Conservation (phyloP, 2,797 vertebrate genomes). For the Bradypodion pumilum region DNA sequence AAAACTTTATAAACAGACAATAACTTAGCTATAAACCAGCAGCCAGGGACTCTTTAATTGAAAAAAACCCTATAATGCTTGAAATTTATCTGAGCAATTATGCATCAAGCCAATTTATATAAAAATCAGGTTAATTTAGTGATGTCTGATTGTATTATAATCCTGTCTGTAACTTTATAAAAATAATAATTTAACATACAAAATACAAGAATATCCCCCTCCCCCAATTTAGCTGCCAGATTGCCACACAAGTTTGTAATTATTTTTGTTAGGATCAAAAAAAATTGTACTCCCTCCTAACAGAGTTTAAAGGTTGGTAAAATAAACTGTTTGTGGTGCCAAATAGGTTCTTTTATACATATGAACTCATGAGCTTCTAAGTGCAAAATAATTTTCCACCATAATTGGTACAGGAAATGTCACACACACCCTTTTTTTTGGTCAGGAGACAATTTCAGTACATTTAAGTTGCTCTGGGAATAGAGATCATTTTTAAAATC, state of each 20-base stretch:
- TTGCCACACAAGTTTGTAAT: conserved; percentile 21
- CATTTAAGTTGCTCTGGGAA: neutral
- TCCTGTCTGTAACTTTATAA: neutral
- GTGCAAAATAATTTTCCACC: neutral
- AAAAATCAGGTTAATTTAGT: neutral
- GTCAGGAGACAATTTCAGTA: neutral
- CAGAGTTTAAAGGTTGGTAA: conserved; percentile 13
- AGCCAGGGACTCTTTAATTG: no score
- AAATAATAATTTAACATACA: neutral
- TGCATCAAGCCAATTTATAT: neutral
- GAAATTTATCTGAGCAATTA: neutral
- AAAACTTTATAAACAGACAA: no score
- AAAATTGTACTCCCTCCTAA: conserved; percentile 12
- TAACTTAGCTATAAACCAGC: no score
- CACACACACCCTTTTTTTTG: neutral
- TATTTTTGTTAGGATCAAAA: conserved; percentile 30
- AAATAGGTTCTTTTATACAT: neutral
- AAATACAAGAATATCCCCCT: neutral
- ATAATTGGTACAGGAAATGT: neutral
- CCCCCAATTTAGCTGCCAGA: neutral
- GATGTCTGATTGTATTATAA: neutral
- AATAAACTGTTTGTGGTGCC: neutral
- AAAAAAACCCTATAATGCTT: neutral
- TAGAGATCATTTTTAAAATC: neutral
- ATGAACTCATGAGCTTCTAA: neutral